Base-by-base conservation (phyloP, 2,888 invertebrate genomes). In the Drosophila maculinotata region DNA sequence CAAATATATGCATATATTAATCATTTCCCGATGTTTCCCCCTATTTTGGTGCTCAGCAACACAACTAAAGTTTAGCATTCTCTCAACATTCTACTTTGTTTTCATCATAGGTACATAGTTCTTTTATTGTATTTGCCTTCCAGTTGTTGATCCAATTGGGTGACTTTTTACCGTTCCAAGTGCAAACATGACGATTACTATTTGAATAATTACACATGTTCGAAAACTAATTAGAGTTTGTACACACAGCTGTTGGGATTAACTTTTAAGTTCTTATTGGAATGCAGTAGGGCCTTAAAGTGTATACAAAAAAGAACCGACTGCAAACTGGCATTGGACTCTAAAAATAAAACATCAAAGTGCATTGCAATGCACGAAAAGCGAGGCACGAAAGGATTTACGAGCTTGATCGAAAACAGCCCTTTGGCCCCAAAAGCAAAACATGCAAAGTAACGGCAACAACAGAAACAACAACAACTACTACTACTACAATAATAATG, bases 371-470 rank as follows among this genome's bases (percentile, higher is more conserved):
- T 58, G 76, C 76, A 67, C 67, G 66, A 66, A 65, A 70, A 44
- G 68, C 38, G 56, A 63, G 62, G 81, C 84, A 81, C 79, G 76
- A 84, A 84, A 81, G 81, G 85, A 82, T 82, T 82, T 82, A 82
- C 79, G 79, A 84, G 82, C 81, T 78, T 76, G 81, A 81, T 81
- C 84, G 78, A 80, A 80, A 72, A 64, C 79, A 80, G 71, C 70
- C 59, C 69, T 69, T 64, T 73, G 72, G 56, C 74, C 65, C 54
- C 69, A 54, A 71, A 56, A 54, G 45, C 52, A 23, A 66, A 70
- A 49, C 75, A 74, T 65, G 70, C 74, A 72, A 67, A 80, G 38
- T 42, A 59, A 64, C 53, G 63, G 48, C 48, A 51, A 33, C 35
- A 62, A 49, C 49, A 38, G 7, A 4, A 33, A 41, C 30, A 41